Evolutionary conservation across 2,113 vertebrate genomes (phyloP), one percentile per base, ranked within the genome.

Genomic region (Gallinago undulata): DNA sequence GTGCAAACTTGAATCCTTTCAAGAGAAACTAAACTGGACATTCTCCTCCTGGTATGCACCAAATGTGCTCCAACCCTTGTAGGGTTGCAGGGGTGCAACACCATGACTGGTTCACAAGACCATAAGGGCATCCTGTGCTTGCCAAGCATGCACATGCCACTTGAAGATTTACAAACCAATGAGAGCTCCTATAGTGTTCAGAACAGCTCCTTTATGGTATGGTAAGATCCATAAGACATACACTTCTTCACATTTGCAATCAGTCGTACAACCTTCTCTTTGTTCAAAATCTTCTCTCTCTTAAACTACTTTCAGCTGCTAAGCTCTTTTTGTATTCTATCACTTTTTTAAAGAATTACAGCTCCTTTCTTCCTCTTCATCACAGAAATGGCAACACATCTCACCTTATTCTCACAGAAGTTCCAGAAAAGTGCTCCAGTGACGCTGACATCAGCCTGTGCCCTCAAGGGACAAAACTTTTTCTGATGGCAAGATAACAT

Each of bases 71-170:
- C 28, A 62, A 4, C 16, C 28, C 24, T 51, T 1, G 1, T 18
- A 33, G 27, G 28, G 19, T 59, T 31, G 48, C 3, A 16, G 19
- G 12, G 5, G 7, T 69, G 30, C 21, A 53, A 30, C 19, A 78
- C 51, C 18, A 15, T 33, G 47, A 51, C 41, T 47, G 24, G 10
- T 72, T 73, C 41, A 64, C 45, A 80, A 16, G 6, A 50, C 45
- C 51, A 70, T 31, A 60, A 45, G 57, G 47, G 12, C 35, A 59
- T 45, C 35, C n/a, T 56, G 39, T 19, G n/a, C n/a, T 43, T 48
- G 17, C 24, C 22, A 53, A 68, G 19, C 10, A 23, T 5, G 4
- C 19, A 25, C 0, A 0, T 33, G n/a, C 18, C 41, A 9, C 39
- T 55, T 78, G 43, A 78, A 74, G 5, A 23, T 74, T 89, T 87